phyloP scores from a whole-genome alignment of 2,797 vertebrate genomes.

The Bovichtus diacanthus region DNA sequence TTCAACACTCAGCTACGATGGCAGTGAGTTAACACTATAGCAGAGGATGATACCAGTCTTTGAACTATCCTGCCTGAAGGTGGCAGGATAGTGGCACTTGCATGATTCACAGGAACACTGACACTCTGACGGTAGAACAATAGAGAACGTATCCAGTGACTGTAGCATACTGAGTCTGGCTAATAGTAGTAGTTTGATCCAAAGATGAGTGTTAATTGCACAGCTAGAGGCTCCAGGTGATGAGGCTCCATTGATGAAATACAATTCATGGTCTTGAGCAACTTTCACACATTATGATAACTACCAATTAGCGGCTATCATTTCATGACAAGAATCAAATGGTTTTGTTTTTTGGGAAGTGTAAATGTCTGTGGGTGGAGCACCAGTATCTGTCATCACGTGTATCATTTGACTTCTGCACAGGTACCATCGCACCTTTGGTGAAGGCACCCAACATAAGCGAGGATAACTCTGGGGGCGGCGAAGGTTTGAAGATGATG shows the following conservation, averaged over 20 bases:
- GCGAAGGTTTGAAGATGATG: constrained; percentile 97
- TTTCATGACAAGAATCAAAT: not conserved
- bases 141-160: constrained; percentile 10
- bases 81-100: not conserved
- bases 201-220: constrained; percentile 24
- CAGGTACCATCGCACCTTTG: constrained; percentile 97
- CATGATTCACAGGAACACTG: constrained; percentile 12
- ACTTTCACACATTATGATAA: not conserved
- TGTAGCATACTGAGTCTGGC: constrained; percentile 13
- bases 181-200: constrained; percentile 19
- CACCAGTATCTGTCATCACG: not conserved
- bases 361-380: not conserved
- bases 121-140: constrained; percentile 14
- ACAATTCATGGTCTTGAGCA: constrained; percentile 32
- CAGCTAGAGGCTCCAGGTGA: constrained; percentile 19
- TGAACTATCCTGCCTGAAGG: constrained; percentile 16
- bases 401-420: not conserved
- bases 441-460: constrained; percentile 93
- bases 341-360: not conserved
- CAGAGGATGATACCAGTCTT: accelerated
- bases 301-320: not conserved
- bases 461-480: constrained; percentile 88
- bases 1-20: constrained; percentile 94
- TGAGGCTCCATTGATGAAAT: constrained; percentile 33
- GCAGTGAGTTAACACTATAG: constrained; percentile 88